Conservation (phyloP, 2,797 vertebrate species). For the Pangasius djambal region DNA sequence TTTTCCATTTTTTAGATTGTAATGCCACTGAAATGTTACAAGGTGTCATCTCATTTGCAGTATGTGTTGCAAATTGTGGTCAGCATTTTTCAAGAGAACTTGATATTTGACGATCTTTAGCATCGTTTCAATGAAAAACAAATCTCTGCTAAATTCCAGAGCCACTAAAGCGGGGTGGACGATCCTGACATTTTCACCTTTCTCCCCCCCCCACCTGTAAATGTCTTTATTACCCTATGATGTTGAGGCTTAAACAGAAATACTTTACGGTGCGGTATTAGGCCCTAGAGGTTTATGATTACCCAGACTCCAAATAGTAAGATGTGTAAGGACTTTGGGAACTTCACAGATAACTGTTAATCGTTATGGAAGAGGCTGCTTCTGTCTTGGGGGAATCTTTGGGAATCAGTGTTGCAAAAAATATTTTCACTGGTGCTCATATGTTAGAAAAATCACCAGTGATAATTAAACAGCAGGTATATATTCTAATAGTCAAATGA, state of each 20-base stretch:
- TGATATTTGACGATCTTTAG: constrained; percentile 35
- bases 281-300: constrained; percentile 67
- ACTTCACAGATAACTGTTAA: constrained; percentile 59
- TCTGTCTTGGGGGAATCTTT: constrained; percentile 38
- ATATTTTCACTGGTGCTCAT: not conserved
- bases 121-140: constrained; percentile 27
- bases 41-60: not conserved
- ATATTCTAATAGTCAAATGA: not conserved
- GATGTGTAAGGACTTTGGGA: constrained; percentile 55
- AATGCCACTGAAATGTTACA: not conserved
- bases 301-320: constrained; percentile 61
- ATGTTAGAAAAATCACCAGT: not conserved
- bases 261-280: constrained; percentile 63
- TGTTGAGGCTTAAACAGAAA: constrained; percentile 58
- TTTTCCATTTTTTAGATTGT: constrained; percentile 23
- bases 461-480: not conserved
- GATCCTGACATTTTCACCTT: constrained; percentile 23
- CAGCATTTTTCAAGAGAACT: not conserved
- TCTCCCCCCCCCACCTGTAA: constrained; percentile 30
- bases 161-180: constrained; percentile 1
- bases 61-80: not conserved
- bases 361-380: constrained; percentile 54
- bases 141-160: constrained; percentile 33
- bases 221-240: constrained; percentile 58
- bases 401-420: constrained; percentile 16